Evolutionary conservation across 2,113 vertebrate genomes (phyloP).

Genomic region (Nothobranchius furzeri): DNA sequence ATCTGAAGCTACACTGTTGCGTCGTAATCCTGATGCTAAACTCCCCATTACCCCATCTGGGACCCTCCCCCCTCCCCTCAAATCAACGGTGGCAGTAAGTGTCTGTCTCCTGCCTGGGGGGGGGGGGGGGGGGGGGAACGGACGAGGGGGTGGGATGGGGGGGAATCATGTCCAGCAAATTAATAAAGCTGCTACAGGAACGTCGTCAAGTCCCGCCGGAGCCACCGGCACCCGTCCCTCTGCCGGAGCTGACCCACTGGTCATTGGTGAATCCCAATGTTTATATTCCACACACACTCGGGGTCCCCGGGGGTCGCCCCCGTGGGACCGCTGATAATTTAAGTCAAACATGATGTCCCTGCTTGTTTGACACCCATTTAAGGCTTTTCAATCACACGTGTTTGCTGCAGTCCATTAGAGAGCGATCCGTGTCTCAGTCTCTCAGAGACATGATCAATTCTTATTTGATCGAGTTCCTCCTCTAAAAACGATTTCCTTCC

Average conservation of each 20-base stretch:
- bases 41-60: constrained; percentile 95
- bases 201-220: constrained; percentile 67
- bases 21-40: constrained; percentile 98
- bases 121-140: neutral
- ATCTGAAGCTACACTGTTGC: constrained; percentile 90
- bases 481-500: constrained; percentile 60
- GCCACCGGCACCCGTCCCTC: constrained; percentile 36
- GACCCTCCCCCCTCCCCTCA: constrained; percentile 67
- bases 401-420: constrained; percentile 65
- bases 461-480: constrained; percentile 59
- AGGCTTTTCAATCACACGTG: constrained; percentile 74
- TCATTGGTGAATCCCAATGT: constrained; percentile 71
- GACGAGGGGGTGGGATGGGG: neutral
- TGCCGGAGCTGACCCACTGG: constrained; percentile 65
- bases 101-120: constrained; percentile 50
- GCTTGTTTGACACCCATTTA: constrained; percentile 78
- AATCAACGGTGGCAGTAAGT: constrained; percentile 57
- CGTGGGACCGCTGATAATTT: constrained; percentile 74
- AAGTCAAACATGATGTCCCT: constrained; percentile 77
- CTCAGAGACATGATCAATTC: constrained; percentile 66
- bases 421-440: constrained; percentile 52
- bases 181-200: constrained; percentile 68
- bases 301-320: constrained; percentile 65
- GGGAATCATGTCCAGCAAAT: constrained; percentile 64
- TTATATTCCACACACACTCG: constrained; percentile 71